Evolutionary conservation across 2,113 vertebrate species (phyloP).

Genomic region (Oryzias javanicus): DNA sequence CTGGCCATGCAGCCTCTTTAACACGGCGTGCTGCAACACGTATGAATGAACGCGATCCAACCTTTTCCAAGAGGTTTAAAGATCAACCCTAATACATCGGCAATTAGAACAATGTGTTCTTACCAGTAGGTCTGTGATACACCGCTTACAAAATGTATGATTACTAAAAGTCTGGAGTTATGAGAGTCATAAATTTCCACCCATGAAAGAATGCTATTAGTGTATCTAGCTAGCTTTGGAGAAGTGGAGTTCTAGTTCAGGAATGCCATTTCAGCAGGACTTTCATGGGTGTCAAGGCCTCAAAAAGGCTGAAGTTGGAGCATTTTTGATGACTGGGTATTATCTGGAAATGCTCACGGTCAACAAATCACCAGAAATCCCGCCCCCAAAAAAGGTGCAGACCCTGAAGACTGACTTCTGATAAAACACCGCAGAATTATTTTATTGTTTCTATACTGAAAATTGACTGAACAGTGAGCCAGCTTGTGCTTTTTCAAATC

Average conservation of each 20-base stretch:
- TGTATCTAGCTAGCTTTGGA: too few species aligned
- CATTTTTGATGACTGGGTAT: constrained; percentile 26
- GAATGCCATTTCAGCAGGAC: constrained; percentile 49
- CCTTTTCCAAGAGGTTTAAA: neutral
- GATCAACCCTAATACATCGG: too few species aligned
- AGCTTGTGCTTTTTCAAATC: too few species aligned
- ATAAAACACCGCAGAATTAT: neutral
- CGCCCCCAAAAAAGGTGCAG: constrained; percentile 2
- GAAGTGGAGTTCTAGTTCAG: too few species aligned
- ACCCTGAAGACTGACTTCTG: constrained; percentile 9
- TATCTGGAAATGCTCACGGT: constrained; percentile 8
- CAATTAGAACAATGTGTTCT: too few species aligned
- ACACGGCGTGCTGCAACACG: constrained; percentile 21
- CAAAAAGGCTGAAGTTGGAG: constrained; percentile 16
- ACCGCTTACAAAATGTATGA: too few species aligned
- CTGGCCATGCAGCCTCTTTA: constrained; percentile 28
- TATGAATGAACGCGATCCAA: constrained; percentile 36
- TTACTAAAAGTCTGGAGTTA: too few species aligned
- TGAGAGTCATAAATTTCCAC: too few species aligned
- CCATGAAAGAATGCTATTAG: too few species aligned
- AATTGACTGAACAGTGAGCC: too few species aligned
- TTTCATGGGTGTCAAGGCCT: constrained; percentile 32
- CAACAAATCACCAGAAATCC: neutral
- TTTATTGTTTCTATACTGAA: too few species aligned
- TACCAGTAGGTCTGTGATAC: too few species aligned